phyloP scores from a whole-genome alignment of 2,113 vertebrate species.

The Ictalurus furcatus region DNA sequence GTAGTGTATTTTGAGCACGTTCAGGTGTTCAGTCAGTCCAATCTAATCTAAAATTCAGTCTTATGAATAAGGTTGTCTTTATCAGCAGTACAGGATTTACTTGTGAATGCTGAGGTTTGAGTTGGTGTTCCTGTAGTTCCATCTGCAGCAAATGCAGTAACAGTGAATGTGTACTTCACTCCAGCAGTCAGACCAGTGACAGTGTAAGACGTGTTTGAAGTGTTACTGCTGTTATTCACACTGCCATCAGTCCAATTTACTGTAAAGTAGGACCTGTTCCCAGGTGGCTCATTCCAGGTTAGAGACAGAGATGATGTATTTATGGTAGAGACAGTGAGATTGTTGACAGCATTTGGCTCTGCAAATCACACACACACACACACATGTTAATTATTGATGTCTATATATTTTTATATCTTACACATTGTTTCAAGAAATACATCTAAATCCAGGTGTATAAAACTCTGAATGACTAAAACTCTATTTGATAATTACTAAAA shows the following conservation, averaged over 20 bases:
- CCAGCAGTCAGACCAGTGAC: conserved; percentile 67
- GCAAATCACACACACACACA: conserved; percentile 5
- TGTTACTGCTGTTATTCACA: accelerated
- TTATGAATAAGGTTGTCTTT: background rate
- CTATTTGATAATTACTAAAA: background rate
- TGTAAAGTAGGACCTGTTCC: conserved; percentile 30
- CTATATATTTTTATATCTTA: background rate
- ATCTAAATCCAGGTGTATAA: background rate
- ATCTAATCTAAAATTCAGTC: no score
- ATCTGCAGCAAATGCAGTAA: conserved; percentile 65
- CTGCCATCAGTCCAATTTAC: background rate
- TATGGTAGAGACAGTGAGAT: background rate
- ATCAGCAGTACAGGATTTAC: background rate
- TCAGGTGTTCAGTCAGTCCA: background rate
- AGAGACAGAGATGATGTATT: conserved; percentile 59
- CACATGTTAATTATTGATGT: no score
- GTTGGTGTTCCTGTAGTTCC: conserved; percentile 21
- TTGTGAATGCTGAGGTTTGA: conserved; percentile 13
- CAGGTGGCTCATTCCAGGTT: conserved; percentile 38
- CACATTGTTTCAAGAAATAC: background rate
- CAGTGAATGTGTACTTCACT: conserved; percentile 59
- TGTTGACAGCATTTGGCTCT: background rate
- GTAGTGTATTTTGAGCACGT: background rate
- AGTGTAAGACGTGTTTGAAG: background rate
- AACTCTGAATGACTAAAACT: background rate